Evolutionary conservation across 1,140 invertebrate genomes (phyloP), one percentile per base, ranked within the genome.

Genomic region (Leptinotarsa defecta): DNA sequence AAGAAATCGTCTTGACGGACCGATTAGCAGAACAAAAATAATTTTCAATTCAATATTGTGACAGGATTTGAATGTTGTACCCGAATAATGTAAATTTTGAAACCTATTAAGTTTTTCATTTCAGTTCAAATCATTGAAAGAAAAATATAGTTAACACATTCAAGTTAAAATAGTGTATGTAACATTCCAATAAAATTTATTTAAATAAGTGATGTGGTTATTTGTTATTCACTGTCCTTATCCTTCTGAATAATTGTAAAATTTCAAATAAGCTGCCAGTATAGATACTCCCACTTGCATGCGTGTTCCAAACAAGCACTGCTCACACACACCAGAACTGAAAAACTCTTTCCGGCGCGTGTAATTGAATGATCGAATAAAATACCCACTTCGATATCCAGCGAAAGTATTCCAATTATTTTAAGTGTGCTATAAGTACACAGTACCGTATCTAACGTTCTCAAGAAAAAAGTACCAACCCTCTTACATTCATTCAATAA

Each of bases 51-150:
- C 19, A 65, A 24, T 73, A 19, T 57, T 15, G 6, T 57, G 15
- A 19, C 19, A 52, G 71, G 63, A 65, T 65, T n/a, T 73, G 63
- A 73, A 73, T 73, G 71, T 73, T 73, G 71, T 73, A 73, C 71
- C 71, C 34, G 34, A 61, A 73, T 15, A 43, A 64, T 73, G 27
- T 65, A 48, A 48, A 65, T 43, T 73, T 64, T 48, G 52, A 71
- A 43, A 22, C 24, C 8, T 57, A 48, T 11, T 20, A 3, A 65
- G 13, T 65, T 65, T 24, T 65, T 27, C 20, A 13, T 24, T 34
- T 65, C 20, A 65, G 13, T 20, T 65, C 11, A 13, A 8, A 22
- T 65, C 13, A 15, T 65, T 5, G 0, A 24, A 65, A 6, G 20
- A 65, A 19, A 11, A 3, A 0, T n/a, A 65, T 65, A 22, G n/a